These are phyloP conservation scores for Actinia equina DNA, from an alignment of 64 coral and sea anemone genomes.

Conservation along the genomic window DNA sequence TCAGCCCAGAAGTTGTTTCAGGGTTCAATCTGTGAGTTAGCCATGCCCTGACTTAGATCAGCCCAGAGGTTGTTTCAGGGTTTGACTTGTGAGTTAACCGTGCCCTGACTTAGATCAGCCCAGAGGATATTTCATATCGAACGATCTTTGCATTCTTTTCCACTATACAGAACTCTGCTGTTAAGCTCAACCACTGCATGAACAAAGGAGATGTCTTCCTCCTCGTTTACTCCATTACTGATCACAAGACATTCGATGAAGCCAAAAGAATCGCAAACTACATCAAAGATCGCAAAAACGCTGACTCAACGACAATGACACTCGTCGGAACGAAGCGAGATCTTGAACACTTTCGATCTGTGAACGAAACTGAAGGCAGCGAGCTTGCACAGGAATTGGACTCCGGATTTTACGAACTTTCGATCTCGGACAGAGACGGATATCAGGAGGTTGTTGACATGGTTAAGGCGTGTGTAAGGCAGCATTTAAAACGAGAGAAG, in stretches of 20 bases:
- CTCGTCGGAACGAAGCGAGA: conserved; percentile 78
- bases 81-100: background rate
- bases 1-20: too few relatives aligned
- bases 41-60: too few relatives aligned
- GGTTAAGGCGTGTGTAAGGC: conserved; percentile 30
- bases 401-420: conserved; percentile 80
- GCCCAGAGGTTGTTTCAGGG: background rate
- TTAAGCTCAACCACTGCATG: conserved; percentile 57
- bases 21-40: too few relatives aligned
- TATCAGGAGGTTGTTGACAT: conserved; percentile 77
- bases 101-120: background rate
- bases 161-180: conserved; percentile 58
- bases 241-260: conserved; percentile 62
- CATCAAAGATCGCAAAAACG: conserved; percentile 70
- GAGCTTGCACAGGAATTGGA: conserved; percentile 66
- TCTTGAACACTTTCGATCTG: conserved; percentile 71
- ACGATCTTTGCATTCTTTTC: background rate
- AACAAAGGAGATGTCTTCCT: conserved; percentile 67
- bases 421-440: conserved; percentile 59
- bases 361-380: conserved; percentile 75
- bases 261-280: conserved; percentile 68
- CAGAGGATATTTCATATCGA: background rate
- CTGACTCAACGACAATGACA: conserved; percentile 35
- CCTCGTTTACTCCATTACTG: conserved; percentile 83
- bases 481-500: conserved; percentile 54